Conservation (phyloP, 92 coral and sea anemone species). For the Zoanthus solanderi region DNA sequence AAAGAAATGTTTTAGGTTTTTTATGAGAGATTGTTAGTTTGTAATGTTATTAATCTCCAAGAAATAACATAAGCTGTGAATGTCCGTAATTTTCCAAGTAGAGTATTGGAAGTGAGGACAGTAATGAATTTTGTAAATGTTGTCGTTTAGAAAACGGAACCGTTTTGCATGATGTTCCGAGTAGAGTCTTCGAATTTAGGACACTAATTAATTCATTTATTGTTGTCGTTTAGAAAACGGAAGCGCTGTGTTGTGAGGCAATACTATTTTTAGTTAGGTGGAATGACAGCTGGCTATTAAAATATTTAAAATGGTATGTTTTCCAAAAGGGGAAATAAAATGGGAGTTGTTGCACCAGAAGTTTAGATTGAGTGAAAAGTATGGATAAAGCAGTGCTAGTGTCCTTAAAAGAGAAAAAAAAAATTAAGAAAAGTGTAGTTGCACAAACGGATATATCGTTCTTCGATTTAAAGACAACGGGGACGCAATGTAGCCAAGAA, state of each 20-base stretch:
- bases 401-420: neutral
- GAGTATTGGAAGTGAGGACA: too few relatives aligned
- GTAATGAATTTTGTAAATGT: too few relatives aligned
- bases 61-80: too few relatives aligned
- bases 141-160: too few relatives aligned
- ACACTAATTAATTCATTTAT: too few relatives aligned
- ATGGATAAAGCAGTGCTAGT: slow-evolving; percentile 11
- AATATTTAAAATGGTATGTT: neutral
- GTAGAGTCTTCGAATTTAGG: too few relatives aligned
- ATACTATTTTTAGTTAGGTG: neutral
- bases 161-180: too few relatives aligned
- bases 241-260: neutral
- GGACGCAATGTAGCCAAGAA: slow-evolving; percentile 5
- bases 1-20: too few relatives aligned
- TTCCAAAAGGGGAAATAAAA: neutral
- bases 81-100: too few relatives aligned
- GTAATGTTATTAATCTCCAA: too few relatives aligned
- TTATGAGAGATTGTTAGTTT: too few relatives aligned
- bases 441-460: slow-evolving; percentile 8
- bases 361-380: neutral
- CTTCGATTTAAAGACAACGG: slow-evolving; percentile 1
- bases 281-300: neutral
- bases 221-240: too few relatives aligned
- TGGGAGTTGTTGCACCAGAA: neutral
- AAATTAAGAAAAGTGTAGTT: neutral